Base-by-base conservation (phyloP, 2,888 invertebrate genomes). In the Rhodophaea formosa region DNA sequence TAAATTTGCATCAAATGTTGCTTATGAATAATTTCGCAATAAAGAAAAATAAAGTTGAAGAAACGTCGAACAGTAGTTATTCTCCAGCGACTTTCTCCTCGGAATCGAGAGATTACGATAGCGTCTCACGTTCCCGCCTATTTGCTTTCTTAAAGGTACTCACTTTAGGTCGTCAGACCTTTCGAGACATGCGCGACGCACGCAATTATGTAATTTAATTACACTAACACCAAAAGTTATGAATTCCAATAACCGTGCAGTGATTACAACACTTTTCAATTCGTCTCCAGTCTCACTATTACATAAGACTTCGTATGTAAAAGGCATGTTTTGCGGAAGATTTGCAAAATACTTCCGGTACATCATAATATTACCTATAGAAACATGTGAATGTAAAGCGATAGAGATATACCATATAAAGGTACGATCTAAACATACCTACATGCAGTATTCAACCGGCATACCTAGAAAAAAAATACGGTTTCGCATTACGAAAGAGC, bases 401-500 rank as follows among this genome's bases (percentile, higher is more conserved):
- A 46, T 32, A 39, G 47, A 12, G 23, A 12, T 43, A 14, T 39
- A n/a, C 23, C 3, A 23, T 23, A 23, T 23, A 23, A 3, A 23
- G 23, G 23, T 23, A 23, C 23, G 23, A 23, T 23, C 5, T 23
- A n/a, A 8, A 52, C 17, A 53, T 53, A 39, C n/a, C 23, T 14
- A 44, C n/a, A 32, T 49, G 46, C 30, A 53, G 59, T 57, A 58
- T 52, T 55, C 16, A 59, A 54, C 57, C 30, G 39, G 49, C 10
- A 74, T 73, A 72, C 23, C 23, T 23, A 72, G 71, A 72, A 67
- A 74, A 70, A 70, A 75, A 74, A 68, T 65, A 66, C 68, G 80
- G 88, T 88, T 88, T 88, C 88, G 87, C 83, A 78, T 87, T 87
- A 83, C 85, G 82, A 86, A 84, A 88, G 80, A 83, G 69, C 70